Evolutionary conservation across 2,113 vertebrate genomes (phyloP).

Genomic region (Corynorhinus townsendii): DNA sequence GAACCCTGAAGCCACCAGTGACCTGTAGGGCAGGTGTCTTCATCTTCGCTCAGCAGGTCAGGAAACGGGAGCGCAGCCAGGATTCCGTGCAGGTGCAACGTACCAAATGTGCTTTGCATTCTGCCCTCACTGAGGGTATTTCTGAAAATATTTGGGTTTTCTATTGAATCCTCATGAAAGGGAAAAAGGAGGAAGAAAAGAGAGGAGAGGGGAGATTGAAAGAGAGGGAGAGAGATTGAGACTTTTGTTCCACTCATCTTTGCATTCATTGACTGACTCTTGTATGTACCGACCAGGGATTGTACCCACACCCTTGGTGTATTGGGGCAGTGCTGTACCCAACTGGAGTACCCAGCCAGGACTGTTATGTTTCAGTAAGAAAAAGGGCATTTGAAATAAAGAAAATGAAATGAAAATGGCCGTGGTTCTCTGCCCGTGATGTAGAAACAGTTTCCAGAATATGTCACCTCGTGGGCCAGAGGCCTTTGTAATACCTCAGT

Average conservation of each 20-base stretch:
- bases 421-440: background rate
- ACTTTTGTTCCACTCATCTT: too few relatives aligned
- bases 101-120: background rate
- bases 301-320: too few relatives aligned
- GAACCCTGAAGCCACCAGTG: background rate
- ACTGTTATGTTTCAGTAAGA: background rate
- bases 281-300: too few relatives aligned
- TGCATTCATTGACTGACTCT: too few relatives aligned
- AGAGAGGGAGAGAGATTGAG: too few relatives aligned
- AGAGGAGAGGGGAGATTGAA: background rate
- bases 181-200: background rate
- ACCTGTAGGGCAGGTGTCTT: background rate
- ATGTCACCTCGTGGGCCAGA: background rate
- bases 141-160: background rate
- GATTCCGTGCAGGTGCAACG: background rate
- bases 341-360: too few relatives aligned
- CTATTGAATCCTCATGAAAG: background rate
- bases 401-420: background rate
- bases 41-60: background rate
- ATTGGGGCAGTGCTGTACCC: too few relatives aligned
- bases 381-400: background rate
- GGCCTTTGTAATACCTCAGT: background rate
- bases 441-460: background rate
- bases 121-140: background rate
- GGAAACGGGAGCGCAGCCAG: background rate